Evolutionary conservation across 2,888 invertebrate species (phyloP), one percentile per base, ranked within the genome.

Genomic region (Carabus problematicus): DNA sequence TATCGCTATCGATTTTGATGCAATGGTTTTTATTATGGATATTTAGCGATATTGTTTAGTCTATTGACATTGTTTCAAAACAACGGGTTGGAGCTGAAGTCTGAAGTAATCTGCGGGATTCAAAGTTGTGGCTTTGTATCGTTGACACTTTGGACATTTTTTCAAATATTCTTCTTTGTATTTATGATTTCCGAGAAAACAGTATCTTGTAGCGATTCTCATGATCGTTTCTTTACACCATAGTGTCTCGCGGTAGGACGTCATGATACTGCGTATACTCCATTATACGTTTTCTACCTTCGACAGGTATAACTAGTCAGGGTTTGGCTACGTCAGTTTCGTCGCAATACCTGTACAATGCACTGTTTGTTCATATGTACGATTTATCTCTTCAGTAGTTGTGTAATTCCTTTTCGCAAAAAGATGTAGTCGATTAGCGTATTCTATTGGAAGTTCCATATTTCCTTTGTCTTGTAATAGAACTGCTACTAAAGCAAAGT

Each of bases 1-100:
- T 0, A 80, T 40, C 52, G 80, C 79, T 4, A 78, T 73, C 77
- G 78, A 79, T 19, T 45, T 55, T 6, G 60, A 52, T 4, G 60
- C 60, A 8, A 60, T 66, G 40, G 59, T 66, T 40, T 70, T 66
- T 18, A 70, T 19, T n/a, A 47, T 56, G 18, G 60, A 60, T 63
- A 73, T 71, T 54, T 75, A 74, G 11, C 41, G 68, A 59, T 42
- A 70, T 63, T 52, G 12, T 73, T 70, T 19, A 71, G 7, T 78
- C 76, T 1, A 76, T 71, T 0, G 76, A 70, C 0, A 78, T 3
- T 0, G 71, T 70, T 56, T 77, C 76, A 54, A 77, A 77, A 7
- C 77, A 66, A 29, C 73, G 76, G 3, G 59, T 42, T 4, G 39
- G 52, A n/a, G 63, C 70, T 0, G 73, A 69, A 0, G 72, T 74